Base-by-base conservation (phyloP, 2,888 invertebrate species). In the Adelognathus sp. region DNA sequence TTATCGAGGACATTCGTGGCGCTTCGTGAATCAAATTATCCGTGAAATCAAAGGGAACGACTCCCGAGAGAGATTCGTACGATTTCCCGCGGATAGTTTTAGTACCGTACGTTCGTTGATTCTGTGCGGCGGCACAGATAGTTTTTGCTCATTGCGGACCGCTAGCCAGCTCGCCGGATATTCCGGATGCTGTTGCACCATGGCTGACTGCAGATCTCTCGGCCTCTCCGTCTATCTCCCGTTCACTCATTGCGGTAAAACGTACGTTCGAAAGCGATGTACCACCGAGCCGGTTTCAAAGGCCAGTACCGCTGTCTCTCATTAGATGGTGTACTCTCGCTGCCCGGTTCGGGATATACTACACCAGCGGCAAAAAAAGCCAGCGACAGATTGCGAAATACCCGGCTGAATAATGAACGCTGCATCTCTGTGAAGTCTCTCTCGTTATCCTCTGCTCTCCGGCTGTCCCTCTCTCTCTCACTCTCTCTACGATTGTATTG, bases 81-180 rank as follows among this genome's bases (percentile, higher is more conserved):
- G 50, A 71, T 61, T 71, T 50, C 31, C 60, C 9, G 44, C 58
- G 66, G 54, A 54, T 67, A 67, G 66, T 72, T 72, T 61, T 11
- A 24, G 29, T 33, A 66, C 36, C 67, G 18, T 16, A 11, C 16
- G 31, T 27, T 14, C 21, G 61, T 56, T 63, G 46, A 60, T 60
- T 39, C 50, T 66, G 29, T 39, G 46, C 31, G 61, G 16, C 36
- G n/a, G n/a, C 63, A 58, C 36, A 31, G 33, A 50, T 58, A 60
- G 64, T 76, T 76, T 76, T 76, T 76, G 16, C 46, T 33, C 36
- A 21, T 71, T 9, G 27, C 58, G 29, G 50, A 58, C 9, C 27
- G 7, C 41, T 31, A 63, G 56, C 16, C 7, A 41, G 54, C 16
- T 46, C 14, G 44, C 33, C 27, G 18, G 33, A 31, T 52, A 39